These are phyloP conservation scores for Lindbergichthys nudifrons DNA, from an alignment of 2,797 vertebrate species.

Conservation along the genomic window DNA sequence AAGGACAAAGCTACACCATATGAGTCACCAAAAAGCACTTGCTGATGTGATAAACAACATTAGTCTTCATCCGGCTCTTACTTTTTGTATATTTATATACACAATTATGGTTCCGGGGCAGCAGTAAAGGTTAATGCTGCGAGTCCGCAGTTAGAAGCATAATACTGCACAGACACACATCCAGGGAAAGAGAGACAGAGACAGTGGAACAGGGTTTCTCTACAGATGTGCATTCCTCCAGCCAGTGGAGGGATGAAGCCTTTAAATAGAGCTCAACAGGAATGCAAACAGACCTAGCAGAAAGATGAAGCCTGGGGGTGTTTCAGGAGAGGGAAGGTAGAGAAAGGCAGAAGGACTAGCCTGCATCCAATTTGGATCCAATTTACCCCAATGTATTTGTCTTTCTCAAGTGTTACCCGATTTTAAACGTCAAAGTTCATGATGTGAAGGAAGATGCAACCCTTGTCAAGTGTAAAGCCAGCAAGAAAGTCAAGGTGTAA, in stretches of 20 bases:
- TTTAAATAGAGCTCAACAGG: conserved; percentile 77
- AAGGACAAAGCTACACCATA: conserved; percentile 28
- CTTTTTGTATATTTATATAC: conserved; percentile 42
- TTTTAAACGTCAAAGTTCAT: conserved; percentile 35
- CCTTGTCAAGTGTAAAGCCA: background rate
- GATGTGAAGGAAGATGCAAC: background rate
- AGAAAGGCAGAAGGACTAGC: background rate
- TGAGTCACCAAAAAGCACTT: conserved; percentile 58
- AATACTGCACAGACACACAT: conserved; percentile 5
- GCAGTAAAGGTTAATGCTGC: conserved; percentile 17
- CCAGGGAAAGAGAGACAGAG: conserved; percentile 10
- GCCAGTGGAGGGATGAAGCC: conserved; percentile 62
- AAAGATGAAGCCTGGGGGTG: conserved; percentile 57
- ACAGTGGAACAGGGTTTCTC: conserved; percentile 45
- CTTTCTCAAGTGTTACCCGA: background rate
- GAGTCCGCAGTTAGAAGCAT: conserved; percentile 7
- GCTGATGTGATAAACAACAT: conserved; percentile 60
- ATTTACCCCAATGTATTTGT: background rate
- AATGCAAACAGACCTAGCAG: conserved; percentile 76
- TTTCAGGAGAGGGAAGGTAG: conserved; percentile 31
- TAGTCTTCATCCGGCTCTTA: conserved; percentile 11
- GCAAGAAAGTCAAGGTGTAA: background rate
- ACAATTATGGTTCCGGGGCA: conserved; percentile 18
- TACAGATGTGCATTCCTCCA: conserved; percentile 81
- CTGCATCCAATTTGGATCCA: background rate